Base-by-base conservation (phyloP, 2,797 vertebrate species). In the Pseudotriccus pelzelni region DNA sequence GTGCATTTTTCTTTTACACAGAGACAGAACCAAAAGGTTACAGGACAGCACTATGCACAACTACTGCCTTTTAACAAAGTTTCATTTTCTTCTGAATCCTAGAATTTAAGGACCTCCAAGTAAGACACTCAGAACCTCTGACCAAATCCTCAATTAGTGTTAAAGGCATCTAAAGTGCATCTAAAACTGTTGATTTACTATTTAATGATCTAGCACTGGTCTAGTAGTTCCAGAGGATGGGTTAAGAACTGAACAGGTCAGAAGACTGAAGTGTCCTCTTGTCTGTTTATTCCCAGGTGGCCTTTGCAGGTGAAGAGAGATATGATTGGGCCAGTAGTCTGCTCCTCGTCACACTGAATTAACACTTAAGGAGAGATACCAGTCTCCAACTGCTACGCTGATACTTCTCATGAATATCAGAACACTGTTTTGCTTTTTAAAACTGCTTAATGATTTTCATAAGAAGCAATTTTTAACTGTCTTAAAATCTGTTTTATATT, bases 321-420 rank as follows among this genome's bases (percentile, higher is more conserved):
- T 14, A 28, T 0, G 4, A 77, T 0, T 2, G 0, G 30, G n/a
- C 7, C 47, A 78, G 64, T 2, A 34, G 15, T 21, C 20, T 63
- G 43, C 27, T 22, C 44, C 37, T n/a, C 55, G 20, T 8, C 32
- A 16, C 20, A 34, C 14, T 46, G 39, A 78, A 72, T 23, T 62
- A 18, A 36, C 0, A 2, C 7, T n/a, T 15, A 14, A 41, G 58
- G 59, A 87, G 30, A 76, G 10, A 49, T 1, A 4, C 16, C 52
- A 56, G 36, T 16, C 43, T 59, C 30, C 55, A 73, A 2, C 14
- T 59, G 34, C 50, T 47, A 9, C 36, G 60, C 58, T 34, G 17
- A 50, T 20, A 73, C 2, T 23, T n/a, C 28, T 43, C 36, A 24
- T 21, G 22, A 69, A 46, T 16, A 75, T 9, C 11, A 36, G 25